These are phyloP conservation scores for Emydoidea blandingii DNA, from an alignment of 2,797 vertebrate genomes.

Conservation along the genomic window DNA sequence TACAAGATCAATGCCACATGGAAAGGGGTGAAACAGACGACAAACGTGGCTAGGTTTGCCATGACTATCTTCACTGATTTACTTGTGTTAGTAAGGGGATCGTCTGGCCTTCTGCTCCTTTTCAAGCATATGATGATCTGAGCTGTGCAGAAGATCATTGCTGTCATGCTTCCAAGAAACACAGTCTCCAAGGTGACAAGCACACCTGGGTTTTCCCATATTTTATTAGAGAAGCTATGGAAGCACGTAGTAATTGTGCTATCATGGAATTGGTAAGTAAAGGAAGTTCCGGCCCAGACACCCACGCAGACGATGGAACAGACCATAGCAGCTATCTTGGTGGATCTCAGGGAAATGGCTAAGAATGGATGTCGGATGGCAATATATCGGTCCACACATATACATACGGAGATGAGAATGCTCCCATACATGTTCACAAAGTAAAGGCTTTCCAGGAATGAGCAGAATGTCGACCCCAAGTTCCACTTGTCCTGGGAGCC, in stretches of 20 bases:
- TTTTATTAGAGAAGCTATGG: conserved; percentile 74
- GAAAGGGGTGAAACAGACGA: conserved; percentile 82
- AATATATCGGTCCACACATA: conserved; percentile 79
- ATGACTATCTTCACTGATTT: conserved; percentile 78
- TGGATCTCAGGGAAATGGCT: conserved; percentile 66
- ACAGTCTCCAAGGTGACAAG: conserved; percentile 60
- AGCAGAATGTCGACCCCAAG: conserved; percentile 73
- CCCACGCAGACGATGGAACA: conserved; percentile 73
- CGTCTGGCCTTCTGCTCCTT: conserved; percentile 25
- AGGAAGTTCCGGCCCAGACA: conserved; percentile 48
- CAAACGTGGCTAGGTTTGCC: conserved; percentile 74
- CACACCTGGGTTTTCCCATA: conserved; percentile 64
- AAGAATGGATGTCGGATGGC: conserved; percentile 75
- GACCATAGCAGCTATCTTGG: conserved; percentile 69
- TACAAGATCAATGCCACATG: conserved; percentile 74
- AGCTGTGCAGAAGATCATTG: conserved; percentile 77
- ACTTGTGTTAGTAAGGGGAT: conserved; percentile 37
- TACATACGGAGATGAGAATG: conserved; percentile 81
- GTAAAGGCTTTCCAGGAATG: conserved; percentile 81
- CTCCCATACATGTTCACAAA: conserved; percentile 85
- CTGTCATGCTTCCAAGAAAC: conserved; percentile 60
- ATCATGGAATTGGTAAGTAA: conserved; percentile 62
- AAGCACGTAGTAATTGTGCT: conserved; percentile 71
- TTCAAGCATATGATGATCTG: conserved; percentile 61
- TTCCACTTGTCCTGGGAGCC: conserved; percentile 29